Percentiles rank a stretch among this genome's conserved stretches.
Evolutionary conservation across 92 coral and sea anemone genomes (phyloP).

Genomic region (Nematostella vectensis): DNA sequence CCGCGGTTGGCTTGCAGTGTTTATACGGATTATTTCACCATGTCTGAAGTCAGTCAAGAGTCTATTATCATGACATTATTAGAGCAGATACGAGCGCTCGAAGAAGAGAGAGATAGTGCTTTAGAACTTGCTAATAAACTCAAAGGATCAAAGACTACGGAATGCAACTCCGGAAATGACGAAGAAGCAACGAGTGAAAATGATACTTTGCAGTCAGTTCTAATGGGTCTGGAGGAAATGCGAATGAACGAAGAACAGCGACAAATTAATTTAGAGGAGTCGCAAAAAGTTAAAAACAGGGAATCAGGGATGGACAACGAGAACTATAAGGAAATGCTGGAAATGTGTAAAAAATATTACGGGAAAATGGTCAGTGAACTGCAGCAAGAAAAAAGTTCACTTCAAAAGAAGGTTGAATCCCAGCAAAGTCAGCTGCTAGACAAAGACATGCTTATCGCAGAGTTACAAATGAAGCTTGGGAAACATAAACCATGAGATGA

Average conservation of each 20-base stretch:
- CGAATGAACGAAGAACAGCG: conserved; percentile 85
- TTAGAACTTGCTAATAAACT: conserved; percentile 49
- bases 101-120: conserved; percentile 71
- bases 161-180: background rate
- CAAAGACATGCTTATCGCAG: conserved; percentile 73
- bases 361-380: conserved; percentile 73
- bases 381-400: conserved; percentile 43
- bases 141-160: conserved; percentile 8
- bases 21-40: too few relatives aligned
- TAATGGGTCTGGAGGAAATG: conserved; percentile 57
- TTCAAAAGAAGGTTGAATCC: conserved; percentile 67
- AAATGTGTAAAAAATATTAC: conserved; percentile 71
- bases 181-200: conserved; percentile 10
- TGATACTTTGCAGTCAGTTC: conserved; percentile 31
- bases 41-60: conserved; percentile 64
- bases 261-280: conserved; percentile 56
- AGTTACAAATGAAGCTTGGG: conserved; percentile 49
- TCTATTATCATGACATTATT: conserved; percentile 63
- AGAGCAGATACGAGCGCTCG: conserved; percentile 69
- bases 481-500: conserved; percentile 5
- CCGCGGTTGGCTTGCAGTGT: too few relatives aligned
- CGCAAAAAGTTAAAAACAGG: conserved; percentile 21
- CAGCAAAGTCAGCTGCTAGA: conserved; percentile 63
- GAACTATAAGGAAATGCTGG: conserved; percentile 50
- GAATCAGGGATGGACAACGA: conserved; percentile 11